Evolutionary conservation across 2,113 vertebrate genomes (phyloP), one percentile per base, ranked within the genome.

Genomic region (Bucco capensis): DNA sequence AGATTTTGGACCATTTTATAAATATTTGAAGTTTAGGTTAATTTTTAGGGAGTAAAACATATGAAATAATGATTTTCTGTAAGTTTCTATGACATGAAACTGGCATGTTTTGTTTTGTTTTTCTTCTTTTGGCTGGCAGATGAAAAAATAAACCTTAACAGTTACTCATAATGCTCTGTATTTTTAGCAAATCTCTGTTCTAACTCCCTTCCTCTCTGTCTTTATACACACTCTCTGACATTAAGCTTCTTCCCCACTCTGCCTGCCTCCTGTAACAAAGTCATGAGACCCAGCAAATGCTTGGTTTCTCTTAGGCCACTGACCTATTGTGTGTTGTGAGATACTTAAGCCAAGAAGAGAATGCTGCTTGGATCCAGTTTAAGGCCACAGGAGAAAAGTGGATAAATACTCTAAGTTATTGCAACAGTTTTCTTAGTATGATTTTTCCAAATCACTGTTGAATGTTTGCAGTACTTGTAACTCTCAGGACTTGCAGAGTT

Each of bases 1-100:
- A 4, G 8, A 6, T 0, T 1, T 25, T 40, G 12, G 1, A 28
- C 14, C 6, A 14, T 30, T 67, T 49, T 49, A 33, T n/a, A 57
- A 1, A 6, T 64, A 16, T 61, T 37, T 70, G 31, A 71, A 62
- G n/a, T 49, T 69, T 37, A 65, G 8, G 76, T 80, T 71, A 0
- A 64, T 82, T 93, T 78, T 64, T 60, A 81, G 88, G 9, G 40
- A 60, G 24, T 67, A 74, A 15, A 73, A 81, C 50, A 30, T 38
- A 40, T 0, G 2, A 51, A 44, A 12, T 38, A 54, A n/a, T 12
- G n/a, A 42, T 42, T 42, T 42, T 42, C 11, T n/a, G 50, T 22
- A 75, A 64, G 10, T 25, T 25, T 82, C 33, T 87, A 10, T 24
- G 23, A 83, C 22, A 6, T 15, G 8, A 31, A 73, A 58, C 22